These are phyloP conservation scores for Neostethus bicornis DNA, from an alignment of 2,797 vertebrate genomes.

Conservation along the genomic window DNA sequence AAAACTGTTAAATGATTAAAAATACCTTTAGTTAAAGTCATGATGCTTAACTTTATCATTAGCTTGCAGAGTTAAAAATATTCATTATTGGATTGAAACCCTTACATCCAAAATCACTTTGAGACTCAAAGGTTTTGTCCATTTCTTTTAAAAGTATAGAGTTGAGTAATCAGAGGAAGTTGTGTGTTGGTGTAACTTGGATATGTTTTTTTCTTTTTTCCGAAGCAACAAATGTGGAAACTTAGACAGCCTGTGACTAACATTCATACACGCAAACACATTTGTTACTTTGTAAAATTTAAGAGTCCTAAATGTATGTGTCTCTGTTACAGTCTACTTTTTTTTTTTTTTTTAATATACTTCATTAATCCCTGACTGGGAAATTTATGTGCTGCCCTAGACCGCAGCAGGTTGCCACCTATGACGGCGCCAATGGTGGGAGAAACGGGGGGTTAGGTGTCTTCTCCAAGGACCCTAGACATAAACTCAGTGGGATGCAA, in stretches of 20 bases:
- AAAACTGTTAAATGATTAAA: not conserved
- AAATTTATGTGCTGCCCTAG: no score
- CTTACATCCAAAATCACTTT: not conserved
- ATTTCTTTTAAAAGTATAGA: conserved; percentile 1
- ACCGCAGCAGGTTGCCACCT: no score
- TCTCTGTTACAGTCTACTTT: conserved; percentile 1
- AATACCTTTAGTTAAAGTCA: not conserved
- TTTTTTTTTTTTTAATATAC: no score
- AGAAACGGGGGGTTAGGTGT: no score
- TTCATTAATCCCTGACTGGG: no score
- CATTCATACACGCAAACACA: conserved; percentile 15
- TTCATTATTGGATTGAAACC: not conserved
- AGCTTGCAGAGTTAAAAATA: accelerated
- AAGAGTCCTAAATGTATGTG: not conserved
- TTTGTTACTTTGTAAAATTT: not conserved
- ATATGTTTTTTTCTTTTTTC: conserved; percentile 48
- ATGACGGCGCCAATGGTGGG: no score
- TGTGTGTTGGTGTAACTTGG: conserved; percentile 22
- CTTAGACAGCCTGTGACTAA: conserved; percentile 36
- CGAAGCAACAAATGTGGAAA: conserved; percentile 42
- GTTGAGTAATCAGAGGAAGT: conserved; percentile 45
- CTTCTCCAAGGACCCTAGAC: no score
- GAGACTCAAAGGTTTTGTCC: conserved; percentile 6
- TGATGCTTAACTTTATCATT: accelerated
- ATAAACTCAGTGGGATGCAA: no score